Evolutionary conservation across 2,113 vertebrate genomes (phyloP), one percentile per base, ranked within the genome.

Genomic region (Manacus vitellinus): DNA sequence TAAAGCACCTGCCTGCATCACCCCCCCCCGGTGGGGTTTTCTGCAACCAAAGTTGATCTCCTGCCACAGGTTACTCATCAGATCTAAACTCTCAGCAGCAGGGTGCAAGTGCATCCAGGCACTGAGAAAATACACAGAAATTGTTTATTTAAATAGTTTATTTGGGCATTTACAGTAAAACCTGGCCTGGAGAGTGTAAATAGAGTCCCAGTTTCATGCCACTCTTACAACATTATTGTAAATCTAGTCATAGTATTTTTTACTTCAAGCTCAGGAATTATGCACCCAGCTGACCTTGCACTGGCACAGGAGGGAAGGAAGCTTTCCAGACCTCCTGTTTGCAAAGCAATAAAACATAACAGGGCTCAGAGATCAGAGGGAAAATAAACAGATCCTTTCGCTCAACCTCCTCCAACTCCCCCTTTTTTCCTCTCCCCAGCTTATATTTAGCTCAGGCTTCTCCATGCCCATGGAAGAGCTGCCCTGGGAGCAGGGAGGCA

Each of bases 291-390:
- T 94, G 87, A 93, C 81, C 89, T 74, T 76, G 88, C 67, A 58
- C 55, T 88, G 67, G 90, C 21, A 1, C 82, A 74, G 82, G 67
- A 96, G 89, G 76, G 67, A 84, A 94, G 84, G 88, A 93, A 96
- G 77, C 31, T 14, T 90, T 96, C 85, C 88, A 94, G 94, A 86
- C 85, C 72, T 95, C 90, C 90, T 96, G 92, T 95, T 92, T 93
- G 94, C 83, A 78, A 80, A 93, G 95, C 88, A 88, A 55, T 96
- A 96, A 93, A 95, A 92, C 72, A 59, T 74, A 90, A 56, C 72
- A 92, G 90, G 85, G 75, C 88, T 94, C 79, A 83, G 92, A 93
- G 93, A 96, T 93, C 94, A 83, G 94, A 95, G 54, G 65, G 72
- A 90, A 96, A 96, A 93, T 79, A 94, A 96, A 93, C 83, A 96